A percentile compares a stretch with the other conserved stretches of the same genome.
Conservation (phyloP, 2,888 invertebrate genomes). For the Pteria penguin region DNA sequence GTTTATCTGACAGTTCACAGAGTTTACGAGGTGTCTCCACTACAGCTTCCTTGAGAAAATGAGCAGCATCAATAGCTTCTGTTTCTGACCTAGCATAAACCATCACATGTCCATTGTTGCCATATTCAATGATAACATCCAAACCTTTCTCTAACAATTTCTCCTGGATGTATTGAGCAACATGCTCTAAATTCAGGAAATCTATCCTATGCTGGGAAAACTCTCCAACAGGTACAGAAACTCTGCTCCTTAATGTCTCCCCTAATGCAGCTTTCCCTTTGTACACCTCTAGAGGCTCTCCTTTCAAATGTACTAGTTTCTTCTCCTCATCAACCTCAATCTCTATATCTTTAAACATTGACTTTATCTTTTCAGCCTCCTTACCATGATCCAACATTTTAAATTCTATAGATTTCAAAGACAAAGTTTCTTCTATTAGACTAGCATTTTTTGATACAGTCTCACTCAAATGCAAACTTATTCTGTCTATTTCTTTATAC, state of each 20-base stretch:
- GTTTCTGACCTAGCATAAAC: slow-evolving; percentile 9
- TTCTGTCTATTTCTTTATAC: neutral
- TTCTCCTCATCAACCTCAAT: neutral
- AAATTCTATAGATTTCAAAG: neutral
- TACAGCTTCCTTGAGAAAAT: slow-evolving; percentile 3
- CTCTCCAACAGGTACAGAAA: slow-evolving; percentile 2
- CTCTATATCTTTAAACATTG: neutral
- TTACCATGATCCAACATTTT: neutral
- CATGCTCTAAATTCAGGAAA: neutral
- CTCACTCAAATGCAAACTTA: neutral
- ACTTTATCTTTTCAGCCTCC: neutral
- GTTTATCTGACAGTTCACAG: neutral
- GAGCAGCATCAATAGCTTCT: slow-evolving; percentile 9
- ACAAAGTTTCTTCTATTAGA: neutral
- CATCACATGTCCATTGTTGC: neutral
- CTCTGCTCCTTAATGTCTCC: neutral
- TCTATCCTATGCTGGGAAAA: neutral
- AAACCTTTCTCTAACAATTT: slow-evolving; percentile 1
- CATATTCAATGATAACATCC: neutral
- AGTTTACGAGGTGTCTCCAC: slow-evolving; percentile 15
- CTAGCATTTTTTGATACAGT: neutral
- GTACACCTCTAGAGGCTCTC: slow-evolving; percentile 8
- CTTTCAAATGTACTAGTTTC: neutral
- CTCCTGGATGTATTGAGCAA: neutral
- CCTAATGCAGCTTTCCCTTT: neutral